Evolutionary conservation across 2,113 vertebrate genomes (phyloP).

Genomic region (Leptobrachium ailaonicum): DNA sequence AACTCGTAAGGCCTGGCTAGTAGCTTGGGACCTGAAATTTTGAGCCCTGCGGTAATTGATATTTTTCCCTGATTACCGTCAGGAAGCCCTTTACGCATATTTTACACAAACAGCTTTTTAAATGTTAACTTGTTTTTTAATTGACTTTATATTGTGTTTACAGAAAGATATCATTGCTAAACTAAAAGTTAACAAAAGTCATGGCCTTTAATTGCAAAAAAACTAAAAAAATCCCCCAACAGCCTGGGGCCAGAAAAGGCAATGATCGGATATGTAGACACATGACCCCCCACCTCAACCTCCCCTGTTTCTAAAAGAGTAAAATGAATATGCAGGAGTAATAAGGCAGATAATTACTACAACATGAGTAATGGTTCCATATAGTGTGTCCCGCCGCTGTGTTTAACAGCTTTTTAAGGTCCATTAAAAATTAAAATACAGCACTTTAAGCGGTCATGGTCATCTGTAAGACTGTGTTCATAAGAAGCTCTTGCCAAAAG

Average conservation of each 20-base stretch:
- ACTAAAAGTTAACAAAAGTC: too few species aligned
- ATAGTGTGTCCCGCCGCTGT: neutral
- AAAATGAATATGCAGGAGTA: conserved; percentile 2
- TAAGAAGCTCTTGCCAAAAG: conserved; percentile 2
- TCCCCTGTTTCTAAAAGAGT: conserved; percentile 9
- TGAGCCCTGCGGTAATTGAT: too few species aligned
- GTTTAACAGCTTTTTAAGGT: conserved; percentile 29
- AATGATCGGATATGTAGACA: neutral
- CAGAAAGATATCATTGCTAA: too few species aligned
- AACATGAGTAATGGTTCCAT: conserved; percentile 15
- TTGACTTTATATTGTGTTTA: too few species aligned
- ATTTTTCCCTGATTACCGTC: too few species aligned
- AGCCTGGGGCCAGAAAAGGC: conserved; percentile 10
- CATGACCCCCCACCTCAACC: neutral
- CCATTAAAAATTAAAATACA: conserved; percentile 31
- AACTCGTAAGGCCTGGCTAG: too few species aligned
- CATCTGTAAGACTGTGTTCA: neutral
- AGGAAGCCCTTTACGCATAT: too few species aligned
- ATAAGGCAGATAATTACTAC: conserved; percentile 32
- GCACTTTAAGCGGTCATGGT: conserved; percentile 12
- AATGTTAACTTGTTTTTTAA: too few species aligned
- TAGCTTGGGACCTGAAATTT: too few species aligned
- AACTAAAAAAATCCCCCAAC: too few species aligned
- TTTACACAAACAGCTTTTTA: too few species aligned
- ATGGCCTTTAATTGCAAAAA: too few species aligned